These are phyloP conservation scores for Tinea pellionella DNA, from an alignment of 2,888 invertebrate genomes.

Conservation along the genomic window DNA sequence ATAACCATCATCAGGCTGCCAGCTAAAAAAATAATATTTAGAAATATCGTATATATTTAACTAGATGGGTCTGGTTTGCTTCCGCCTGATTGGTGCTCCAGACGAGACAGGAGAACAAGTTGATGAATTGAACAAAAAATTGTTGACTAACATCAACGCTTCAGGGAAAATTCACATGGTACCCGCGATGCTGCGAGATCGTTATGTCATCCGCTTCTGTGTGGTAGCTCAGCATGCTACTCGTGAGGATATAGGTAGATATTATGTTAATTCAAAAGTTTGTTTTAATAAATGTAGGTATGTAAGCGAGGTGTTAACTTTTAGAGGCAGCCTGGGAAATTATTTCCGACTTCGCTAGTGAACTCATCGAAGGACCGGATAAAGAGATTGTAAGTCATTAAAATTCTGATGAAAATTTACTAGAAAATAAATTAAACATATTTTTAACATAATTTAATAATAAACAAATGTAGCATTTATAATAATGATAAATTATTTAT, in stretches of 20 bases:
- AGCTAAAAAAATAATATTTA: no score
- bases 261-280: neutral
- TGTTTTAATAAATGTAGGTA: neutral
- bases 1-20: no score
- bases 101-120: slow-evolving; percentile 47
- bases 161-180: slow-evolving; percentile 98
- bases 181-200: slow-evolving; percentile 89
- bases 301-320: neutral
- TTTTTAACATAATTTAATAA: neutral
- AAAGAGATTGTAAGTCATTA: slow-evolving; percentile 66
- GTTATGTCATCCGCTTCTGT: slow-evolving; percentile 94
- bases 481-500: slow-evolving; percentile 21
- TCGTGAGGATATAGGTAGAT: slow-evolving; percentile 81
- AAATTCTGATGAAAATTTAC: no score
- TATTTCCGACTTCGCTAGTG: slow-evolving; percentile 83
- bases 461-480: neutral
- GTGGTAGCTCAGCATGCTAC: slow-evolving; percentile 91
- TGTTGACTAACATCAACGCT: slow-evolving; percentile 92
- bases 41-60: neutral
- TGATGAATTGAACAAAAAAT: slow-evolving; percentile 86
- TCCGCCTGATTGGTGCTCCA: slow-evolving; percentile 79
- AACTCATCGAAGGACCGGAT: slow-evolving; percentile 78
- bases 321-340: slow-evolving; percentile 87
- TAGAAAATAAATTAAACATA: no score
- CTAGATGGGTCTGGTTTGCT: slow-evolving; percentile 91